A percentile compares a stretch with the other conserved stretches of the same genome.
Evolutionary conservation across 2,888 invertebrate species (phyloP).

Genomic region (Zygaena filipendulae): DNA sequence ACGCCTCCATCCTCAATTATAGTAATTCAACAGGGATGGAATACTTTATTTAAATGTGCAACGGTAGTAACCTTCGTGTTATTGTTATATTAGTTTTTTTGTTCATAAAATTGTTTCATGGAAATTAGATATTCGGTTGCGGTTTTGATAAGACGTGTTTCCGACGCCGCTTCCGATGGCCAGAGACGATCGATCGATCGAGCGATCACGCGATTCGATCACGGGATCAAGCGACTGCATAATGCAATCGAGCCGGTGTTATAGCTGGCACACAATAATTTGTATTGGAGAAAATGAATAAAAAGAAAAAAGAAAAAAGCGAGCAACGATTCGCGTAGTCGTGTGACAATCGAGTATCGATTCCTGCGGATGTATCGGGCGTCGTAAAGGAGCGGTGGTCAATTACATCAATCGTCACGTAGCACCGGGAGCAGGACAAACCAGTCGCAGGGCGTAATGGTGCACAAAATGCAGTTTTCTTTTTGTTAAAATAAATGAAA

Average conservation of each 20-base stretch:
- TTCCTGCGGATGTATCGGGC: constrained; percentile 37
- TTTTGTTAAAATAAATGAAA: constrained; percentile 50
- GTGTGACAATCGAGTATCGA: constrained; percentile 18
- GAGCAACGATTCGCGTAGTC: constrained; percentile 13
- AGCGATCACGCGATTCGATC: constrained; percentile 52
- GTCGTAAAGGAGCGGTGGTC: constrained; percentile 36
- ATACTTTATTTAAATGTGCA: constrained; percentile 17
- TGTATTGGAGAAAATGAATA: too few species aligned
- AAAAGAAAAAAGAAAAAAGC: constrained; percentile 25
- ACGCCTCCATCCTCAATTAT: too few species aligned
- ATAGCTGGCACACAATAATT: too few species aligned
- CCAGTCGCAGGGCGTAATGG: constrained; percentile 35
- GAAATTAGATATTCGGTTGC: constrained; percentile 61
- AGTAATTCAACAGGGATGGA: too few species aligned
- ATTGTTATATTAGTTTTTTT: constrained; percentile 48
- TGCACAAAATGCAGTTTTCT: constrained; percentile 46
- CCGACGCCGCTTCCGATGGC: constrained; percentile 54
- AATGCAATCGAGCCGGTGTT: too few species aligned
- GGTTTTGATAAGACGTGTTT: constrained; percentile 63
- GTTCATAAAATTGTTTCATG: too few species aligned
- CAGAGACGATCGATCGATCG: constrained; percentile 25
- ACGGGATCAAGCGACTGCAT: constrained; percentile 15
- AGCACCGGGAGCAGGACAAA: constrained; percentile 40
- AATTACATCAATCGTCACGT: constrained; percentile 57
- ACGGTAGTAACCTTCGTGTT: constrained; percentile 35